phyloP scores from a whole-genome alignment of 2,113 vertebrate genomes.

The Passerina amoena region DNA sequence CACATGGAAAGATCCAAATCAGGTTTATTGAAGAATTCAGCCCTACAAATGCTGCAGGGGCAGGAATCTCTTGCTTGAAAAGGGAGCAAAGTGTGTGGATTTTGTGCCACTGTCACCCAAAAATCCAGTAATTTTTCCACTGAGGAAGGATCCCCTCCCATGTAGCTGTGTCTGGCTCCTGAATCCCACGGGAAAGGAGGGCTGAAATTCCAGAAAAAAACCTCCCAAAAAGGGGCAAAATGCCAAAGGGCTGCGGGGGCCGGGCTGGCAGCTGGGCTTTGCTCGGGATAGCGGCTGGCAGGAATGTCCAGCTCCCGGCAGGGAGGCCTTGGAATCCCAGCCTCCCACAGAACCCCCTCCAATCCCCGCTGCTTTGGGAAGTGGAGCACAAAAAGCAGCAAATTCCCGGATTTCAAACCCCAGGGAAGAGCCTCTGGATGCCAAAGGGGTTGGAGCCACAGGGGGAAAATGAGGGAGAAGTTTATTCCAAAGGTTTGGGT shows the following conservation, averaged over 20 bases:
- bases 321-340: neutral
- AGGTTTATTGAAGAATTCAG: neutral
- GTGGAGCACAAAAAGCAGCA: neutral
- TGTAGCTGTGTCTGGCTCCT: too few relatives aligned
- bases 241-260: neutral
- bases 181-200: neutral
- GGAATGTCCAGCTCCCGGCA: neutral
- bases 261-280: neutral
- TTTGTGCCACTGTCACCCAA: neutral
- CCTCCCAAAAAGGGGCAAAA: neutral
- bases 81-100: neutral
- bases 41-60: fast-evolving
- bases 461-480: neutral
- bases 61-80: neutral
- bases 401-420: neutral
- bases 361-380: neutral
- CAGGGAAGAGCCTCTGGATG: neutral
- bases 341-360: neutral
- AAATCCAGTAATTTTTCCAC: neutral
- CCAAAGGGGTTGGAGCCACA: fast-evolving
- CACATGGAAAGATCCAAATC: fast-evolving
- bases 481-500: fast-evolving
- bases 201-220: neutral
- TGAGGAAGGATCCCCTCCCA: neutral
- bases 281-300: neutral